A percentile compares a stretch with the other conserved stretches of the same genome.
Evolutionary conservation across 2,888 invertebrate species (phyloP).

Genomic region (Metopia argyrocephala): DNA sequence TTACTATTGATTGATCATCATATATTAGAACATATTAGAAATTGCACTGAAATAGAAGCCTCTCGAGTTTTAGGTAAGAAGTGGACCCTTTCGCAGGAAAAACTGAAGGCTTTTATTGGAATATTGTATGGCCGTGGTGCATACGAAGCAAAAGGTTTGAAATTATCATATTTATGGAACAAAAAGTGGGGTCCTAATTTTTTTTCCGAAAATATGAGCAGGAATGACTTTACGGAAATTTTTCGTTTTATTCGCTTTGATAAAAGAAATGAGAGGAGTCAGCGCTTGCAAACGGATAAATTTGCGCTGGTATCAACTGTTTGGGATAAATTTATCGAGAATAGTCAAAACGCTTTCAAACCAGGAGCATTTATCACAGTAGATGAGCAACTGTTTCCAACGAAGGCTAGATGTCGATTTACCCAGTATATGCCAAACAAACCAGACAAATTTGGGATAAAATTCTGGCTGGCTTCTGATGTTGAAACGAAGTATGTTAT

Average conservation of each 20-base stretch:
- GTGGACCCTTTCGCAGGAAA: background rate
- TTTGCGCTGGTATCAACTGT: background rate
- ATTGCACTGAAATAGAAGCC: conserved; percentile 1
- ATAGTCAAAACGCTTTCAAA: background rate
- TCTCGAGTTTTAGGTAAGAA: background rate
- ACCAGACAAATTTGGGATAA: conserved; percentile 43
- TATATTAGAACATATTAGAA: background rate
- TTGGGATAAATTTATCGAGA: conserved; percentile 6
- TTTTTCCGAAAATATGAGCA: background rate
- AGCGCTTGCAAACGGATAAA: background rate
- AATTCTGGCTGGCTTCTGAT: conserved; percentile 39
- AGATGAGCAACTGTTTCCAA: conserved; percentile 37
- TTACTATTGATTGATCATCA: too few relatives aligned
- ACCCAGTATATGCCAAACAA: conserved; percentile 44
- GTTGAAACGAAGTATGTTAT: conserved; percentile 33
- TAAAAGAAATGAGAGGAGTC: too few relatives aligned
- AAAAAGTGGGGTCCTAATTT: conserved; percentile 4
- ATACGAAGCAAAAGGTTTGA: background rate
- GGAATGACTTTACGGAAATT: too few relatives aligned
- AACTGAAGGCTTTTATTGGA: conserved; percentile 2
- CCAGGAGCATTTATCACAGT: conserved; percentile 23
- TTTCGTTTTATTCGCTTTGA: too few relatives aligned
- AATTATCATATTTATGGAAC: background rate
- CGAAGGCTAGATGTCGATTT: conserved; percentile 34
- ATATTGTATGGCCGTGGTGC: background rate